Evolutionary conservation across 1,140 invertebrate genomes (phyloP).

Genomic region (Ostrea edulis): DNA sequence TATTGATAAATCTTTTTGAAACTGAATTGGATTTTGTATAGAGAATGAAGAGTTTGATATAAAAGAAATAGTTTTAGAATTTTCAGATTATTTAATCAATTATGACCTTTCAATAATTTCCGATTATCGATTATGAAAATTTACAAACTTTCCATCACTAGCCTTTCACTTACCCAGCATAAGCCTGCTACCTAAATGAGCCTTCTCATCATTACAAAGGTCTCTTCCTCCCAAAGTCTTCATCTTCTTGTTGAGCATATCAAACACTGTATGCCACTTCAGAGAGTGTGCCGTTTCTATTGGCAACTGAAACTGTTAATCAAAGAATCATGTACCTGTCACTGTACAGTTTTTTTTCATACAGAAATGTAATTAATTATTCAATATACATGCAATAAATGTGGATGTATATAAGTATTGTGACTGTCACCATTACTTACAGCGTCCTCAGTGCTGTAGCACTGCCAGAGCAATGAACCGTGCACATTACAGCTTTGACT

Average conservation of each 20-base stretch:
- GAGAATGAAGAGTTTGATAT: too few species aligned
- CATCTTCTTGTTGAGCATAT: slow-evolving; percentile 53
- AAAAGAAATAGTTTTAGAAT: too few species aligned
- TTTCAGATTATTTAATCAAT: too few species aligned
- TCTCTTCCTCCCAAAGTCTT: slow-evolving; percentile 49
- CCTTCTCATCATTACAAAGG: slow-evolving; percentile 46
- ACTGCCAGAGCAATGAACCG: slow-evolving; percentile 58
- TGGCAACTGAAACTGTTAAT: slow-evolving; percentile 39
- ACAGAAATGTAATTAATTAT: neutral
- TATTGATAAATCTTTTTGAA: too few species aligned
- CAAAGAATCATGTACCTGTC: neutral
- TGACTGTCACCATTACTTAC: slow-evolving; percentile 44
- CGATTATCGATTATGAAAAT: too few species aligned
- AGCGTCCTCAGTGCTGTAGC: slow-evolving; percentile 47
- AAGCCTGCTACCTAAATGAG: slow-evolving; percentile 41
- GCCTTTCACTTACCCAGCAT: slow-evolving; percentile 9
- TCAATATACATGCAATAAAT: neutral
- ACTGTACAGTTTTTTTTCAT: neutral
- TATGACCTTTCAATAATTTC: too few species aligned
- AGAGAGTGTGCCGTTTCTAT: slow-evolving; percentile 29
- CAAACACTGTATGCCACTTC: slow-evolving; percentile 44
- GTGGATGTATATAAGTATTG: neutral
- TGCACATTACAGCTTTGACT: slow-evolving; percentile 56
- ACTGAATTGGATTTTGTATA: too few species aligned
- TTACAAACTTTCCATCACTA: too few species aligned